Base-by-base conservation (phyloP, 2,888 invertebrate genomes). In the Phlogophora meticulosa region DNA sequence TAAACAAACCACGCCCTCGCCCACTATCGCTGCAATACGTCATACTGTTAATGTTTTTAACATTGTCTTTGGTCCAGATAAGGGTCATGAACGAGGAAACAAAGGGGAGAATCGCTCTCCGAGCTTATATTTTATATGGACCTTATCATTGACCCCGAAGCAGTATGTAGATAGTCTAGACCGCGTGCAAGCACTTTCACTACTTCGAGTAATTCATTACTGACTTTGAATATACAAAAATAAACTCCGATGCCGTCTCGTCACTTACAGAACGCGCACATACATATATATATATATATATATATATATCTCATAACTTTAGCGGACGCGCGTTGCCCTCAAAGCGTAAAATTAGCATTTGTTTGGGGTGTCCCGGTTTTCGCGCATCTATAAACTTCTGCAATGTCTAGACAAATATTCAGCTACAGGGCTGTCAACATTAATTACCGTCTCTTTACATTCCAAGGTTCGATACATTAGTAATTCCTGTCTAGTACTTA, bases 271-370 rank as follows among this genome's bases (percentile, higher is more conserved):
- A 75, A 62, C 57, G 64, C 61, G 51, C 34, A 68, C 45, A 67
- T 68, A 56, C 52, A 70, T 5, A 49, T 13, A 20, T 20, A 20
- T 36, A n/a, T n/a, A n/a, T n/a, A n/a, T n/a, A n/a, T n/a, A n/a
- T n/a, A n/a, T n/a, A 52, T 22, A 65, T 53, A 70, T 70, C 66
- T 72, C 65, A 83, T 78, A 72, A 79, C 66, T 72, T 73, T 42
- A 42, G 62, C 58, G 49, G 55, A 52, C 64, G 36, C 52, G 64
- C 67, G 64, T 55, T 66, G 68, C 70, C 58, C 68, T 72, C 68
- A 75, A 73, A 81, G 70, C 72, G 77, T 60, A 55, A 79, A 78
- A 82, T 84, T 79, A 78, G 63, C 81, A 83, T 83, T 84, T 79
- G 81, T 79, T 80, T 81, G 66, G 70, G 58, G 51, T 61, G 68